phyloP scores from a whole-genome alignment of 92 coral and sea anemone genomes.

The Pocillopora grandis region DNA sequence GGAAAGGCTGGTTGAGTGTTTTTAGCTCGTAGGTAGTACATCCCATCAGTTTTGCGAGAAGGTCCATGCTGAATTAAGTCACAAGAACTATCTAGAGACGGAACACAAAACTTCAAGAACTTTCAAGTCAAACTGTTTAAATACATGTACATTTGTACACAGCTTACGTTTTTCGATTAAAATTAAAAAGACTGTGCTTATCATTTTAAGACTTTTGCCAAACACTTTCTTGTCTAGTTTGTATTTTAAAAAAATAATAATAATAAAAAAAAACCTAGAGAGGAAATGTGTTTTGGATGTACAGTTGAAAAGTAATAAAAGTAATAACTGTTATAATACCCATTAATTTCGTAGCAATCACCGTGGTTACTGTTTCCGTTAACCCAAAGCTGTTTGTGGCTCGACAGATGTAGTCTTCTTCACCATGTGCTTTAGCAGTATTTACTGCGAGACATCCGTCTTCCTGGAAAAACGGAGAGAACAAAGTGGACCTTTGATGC shows the following conservation, averaged over 20 bases:
- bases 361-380: background rate
- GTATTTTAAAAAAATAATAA: too few relatives aligned
- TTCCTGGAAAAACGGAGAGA: background rate
- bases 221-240: too few relatives aligned
- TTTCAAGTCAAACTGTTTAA: too few relatives aligned
- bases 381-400: background rate
- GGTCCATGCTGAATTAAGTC: background rate
- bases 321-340: background rate
- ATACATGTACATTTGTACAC: too few relatives aligned
- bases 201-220: too few relatives aligned
- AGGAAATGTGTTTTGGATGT: background rate
- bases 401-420: background rate
- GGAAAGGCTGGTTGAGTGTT: background rate
- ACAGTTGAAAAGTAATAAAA: background rate
- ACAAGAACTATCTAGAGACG: background rate
- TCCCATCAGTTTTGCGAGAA: background rate
- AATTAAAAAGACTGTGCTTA: too few relatives aligned
- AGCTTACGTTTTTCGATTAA: background rate
- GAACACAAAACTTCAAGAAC: background rate
- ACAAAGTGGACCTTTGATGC: too few relatives aligned
- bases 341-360: background rate
- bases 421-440: background rate
- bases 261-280: background rate
- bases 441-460: slow-evolving; percentile 8
- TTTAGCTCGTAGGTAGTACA: background rate